Conservation (phyloP, 2,888 invertebrate species). For the Pemphredon lugubris region DNA sequence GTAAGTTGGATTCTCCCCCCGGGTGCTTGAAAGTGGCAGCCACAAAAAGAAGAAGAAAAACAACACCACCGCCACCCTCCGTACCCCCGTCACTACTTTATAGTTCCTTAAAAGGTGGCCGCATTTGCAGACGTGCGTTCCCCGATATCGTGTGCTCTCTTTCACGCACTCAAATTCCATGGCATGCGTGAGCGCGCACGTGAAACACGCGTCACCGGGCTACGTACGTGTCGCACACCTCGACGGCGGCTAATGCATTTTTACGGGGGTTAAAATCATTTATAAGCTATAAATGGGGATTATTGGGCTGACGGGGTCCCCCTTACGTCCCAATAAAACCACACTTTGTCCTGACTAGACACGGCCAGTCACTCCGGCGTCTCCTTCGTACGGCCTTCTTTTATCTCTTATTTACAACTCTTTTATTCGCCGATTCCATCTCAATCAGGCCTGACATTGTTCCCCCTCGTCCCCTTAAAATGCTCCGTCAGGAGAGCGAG, state of each 20-base stretch:
- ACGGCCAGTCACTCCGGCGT: slow-evolving; percentile 77
- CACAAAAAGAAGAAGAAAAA: too few relatives aligned
- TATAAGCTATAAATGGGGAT: slow-evolving; percentile 81
- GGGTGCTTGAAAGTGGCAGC: slow-evolving; percentile 28
- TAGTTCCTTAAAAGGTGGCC: slow-evolving; percentile 74
- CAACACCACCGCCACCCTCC: slow-evolving; percentile 37
- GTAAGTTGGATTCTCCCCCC: slow-evolving; percentile 2
- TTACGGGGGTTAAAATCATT: slow-evolving; percentile 80
- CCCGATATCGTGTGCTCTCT: slow-evolving; percentile 36
- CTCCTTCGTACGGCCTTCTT: slow-evolving; percentile 64
- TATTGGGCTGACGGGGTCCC: slow-evolving; percentile 75
- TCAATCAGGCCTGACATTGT: slow-evolving; percentile 75
- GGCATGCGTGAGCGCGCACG: slow-evolving; percentile 1
- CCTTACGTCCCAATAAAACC: slow-evolving; percentile 79
- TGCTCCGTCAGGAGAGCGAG: too few relatives aligned
- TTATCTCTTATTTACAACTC: slow-evolving; percentile 81
- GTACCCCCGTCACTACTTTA: slow-evolving; percentile 62
- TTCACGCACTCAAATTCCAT: slow-evolving; percentile 34
- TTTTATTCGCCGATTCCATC: slow-evolving; percentile 81
- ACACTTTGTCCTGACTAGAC: slow-evolving; percentile 77
- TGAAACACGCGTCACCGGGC: slow-evolving; percentile 11
- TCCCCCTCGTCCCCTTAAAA: slow-evolving; percentile 25
- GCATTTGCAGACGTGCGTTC: slow-evolving; percentile 51
- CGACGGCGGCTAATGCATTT: slow-evolving; percentile 77
- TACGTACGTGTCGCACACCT: slow-evolving; percentile 63